phyloP scores from a whole-genome alignment of 2,113 vertebrate species.

The Lichenostomus cassidix region DNA sequence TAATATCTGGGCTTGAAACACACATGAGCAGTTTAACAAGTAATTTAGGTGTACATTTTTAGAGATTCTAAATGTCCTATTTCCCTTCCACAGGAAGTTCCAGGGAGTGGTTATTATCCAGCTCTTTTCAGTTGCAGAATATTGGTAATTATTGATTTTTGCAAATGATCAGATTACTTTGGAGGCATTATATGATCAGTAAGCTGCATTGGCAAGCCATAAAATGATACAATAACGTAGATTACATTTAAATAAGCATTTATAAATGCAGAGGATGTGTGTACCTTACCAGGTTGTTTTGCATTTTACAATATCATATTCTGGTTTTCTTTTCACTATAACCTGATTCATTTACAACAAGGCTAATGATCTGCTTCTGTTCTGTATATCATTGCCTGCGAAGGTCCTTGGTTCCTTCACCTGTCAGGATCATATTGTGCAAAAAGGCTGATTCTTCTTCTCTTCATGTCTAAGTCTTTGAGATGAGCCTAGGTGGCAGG shows the following conservation, averaged over 20 bases:
- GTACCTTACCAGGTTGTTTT: not conserved
- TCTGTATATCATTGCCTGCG: not conserved
- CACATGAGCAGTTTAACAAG: not conserved
- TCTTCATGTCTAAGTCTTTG: not conserved
- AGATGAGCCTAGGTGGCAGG: not conserved
- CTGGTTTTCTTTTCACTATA: not conserved
- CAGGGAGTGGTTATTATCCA: not conserved
- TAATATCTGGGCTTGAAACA: not conserved
- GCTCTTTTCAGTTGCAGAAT: not conserved
- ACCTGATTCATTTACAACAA: not conserved
- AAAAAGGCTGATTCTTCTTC: not conserved
- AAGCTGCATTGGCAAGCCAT: not conserved
- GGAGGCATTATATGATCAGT: not conserved
- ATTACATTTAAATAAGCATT: not conserved
- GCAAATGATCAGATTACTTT: not conserved
- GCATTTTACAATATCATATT: not conserved
- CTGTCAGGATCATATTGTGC: not conserved
- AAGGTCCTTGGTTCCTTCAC: not conserved
- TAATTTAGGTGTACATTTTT: not conserved
- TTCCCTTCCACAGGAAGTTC: not conserved
- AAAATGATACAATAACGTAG: not conserved
- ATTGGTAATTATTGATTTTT: not conserved
- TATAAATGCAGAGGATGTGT: not conserved
- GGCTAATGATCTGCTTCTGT: not conserved
- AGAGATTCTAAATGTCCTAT: not conserved